phyloP scores from a whole-genome alignment of 2,113 vertebrate species.

The Malurus melanocephalus region DNA sequence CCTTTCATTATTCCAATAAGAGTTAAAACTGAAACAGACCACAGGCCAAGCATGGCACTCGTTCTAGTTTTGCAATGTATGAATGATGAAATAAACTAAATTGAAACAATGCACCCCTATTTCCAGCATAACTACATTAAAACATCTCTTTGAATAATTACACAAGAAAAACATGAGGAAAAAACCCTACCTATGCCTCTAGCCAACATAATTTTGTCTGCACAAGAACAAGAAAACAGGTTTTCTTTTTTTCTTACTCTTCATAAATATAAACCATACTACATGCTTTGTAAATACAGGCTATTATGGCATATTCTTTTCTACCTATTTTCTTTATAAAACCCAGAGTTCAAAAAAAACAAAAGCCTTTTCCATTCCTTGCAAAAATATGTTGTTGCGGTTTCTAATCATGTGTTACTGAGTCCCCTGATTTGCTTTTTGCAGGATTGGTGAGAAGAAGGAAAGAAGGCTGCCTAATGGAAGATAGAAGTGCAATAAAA shows the following conservation, averaged over 20 bases:
- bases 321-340: neutral
- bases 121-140: neutral
- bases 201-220: neutral
- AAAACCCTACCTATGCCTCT: neutral
- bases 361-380: neutral
- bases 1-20: neutral
- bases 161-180: neutral
- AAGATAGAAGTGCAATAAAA: neutral
- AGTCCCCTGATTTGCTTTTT: neutral
- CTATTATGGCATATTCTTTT: neutral
- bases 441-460: neutral
- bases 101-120: neutral
- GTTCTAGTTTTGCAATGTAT: neutral
- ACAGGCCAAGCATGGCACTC: neutral
- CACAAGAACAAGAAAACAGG: neutral
- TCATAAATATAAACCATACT: neutral
- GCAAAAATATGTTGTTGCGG: neutral
- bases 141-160: neutral
- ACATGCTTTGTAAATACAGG: neutral
- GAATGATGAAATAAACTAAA: constrained; percentile 18
- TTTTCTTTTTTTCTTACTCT: neutral
- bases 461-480: neutral
- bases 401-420: neutral
- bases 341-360: neutral
- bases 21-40: neutral